Evolutionary conservation across 2,797 vertebrate genomes (phyloP).

Genomic region (Hybognathus amarus): DNA sequence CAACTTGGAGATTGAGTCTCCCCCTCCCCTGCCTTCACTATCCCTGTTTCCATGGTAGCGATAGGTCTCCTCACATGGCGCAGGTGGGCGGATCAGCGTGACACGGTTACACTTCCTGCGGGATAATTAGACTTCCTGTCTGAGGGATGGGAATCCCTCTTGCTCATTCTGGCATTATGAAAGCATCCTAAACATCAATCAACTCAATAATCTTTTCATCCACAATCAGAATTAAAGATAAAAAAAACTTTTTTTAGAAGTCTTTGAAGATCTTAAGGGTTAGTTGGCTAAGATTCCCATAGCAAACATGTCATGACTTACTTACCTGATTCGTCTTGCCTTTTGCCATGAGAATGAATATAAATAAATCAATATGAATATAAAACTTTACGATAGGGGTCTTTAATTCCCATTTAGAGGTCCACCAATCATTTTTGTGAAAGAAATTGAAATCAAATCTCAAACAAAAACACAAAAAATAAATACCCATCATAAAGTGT

Average conservation of each 20-base stretch:
- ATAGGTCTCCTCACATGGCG: slow-evolving; percentile 57
- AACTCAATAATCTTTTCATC: background rate
- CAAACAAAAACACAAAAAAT: background rate
- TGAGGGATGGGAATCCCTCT: slow-evolving; percentile 55
- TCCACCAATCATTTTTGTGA: background rate
- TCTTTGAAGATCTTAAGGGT: slow-evolving; percentile 23
- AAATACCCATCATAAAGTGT: background rate
- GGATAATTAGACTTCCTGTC: slow-evolving; percentile 60
- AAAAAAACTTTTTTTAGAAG: background rate
- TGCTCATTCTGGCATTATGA: slow-evolving; percentile 42
- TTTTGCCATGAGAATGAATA: background rate
- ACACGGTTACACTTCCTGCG: slow-evolving; percentile 49
- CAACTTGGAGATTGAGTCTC: slow-evolving; percentile 9
- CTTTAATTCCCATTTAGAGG: background rate
- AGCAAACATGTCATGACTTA: slow-evolving; percentile 43
- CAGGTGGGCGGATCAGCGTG: slow-evolving; percentile 59
- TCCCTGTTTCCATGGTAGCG: slow-evolving; percentile 52
- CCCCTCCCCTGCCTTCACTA: slow-evolving; percentile 39
- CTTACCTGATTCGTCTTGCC: background rate
- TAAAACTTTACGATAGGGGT: background rate
- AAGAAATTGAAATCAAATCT: background rate
- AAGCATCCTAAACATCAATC: slow-evolving; percentile 5
- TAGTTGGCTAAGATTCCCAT: slow-evolving; percentile 52
- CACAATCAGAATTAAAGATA: background rate
- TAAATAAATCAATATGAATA: background rate